A percentile compares a stretch with the other conserved stretches of the same genome.
These are phyloP conservation scores for Ochropleura plecta DNA, from an alignment of 2,888 invertebrate species.

Conservation along the genomic window DNA sequence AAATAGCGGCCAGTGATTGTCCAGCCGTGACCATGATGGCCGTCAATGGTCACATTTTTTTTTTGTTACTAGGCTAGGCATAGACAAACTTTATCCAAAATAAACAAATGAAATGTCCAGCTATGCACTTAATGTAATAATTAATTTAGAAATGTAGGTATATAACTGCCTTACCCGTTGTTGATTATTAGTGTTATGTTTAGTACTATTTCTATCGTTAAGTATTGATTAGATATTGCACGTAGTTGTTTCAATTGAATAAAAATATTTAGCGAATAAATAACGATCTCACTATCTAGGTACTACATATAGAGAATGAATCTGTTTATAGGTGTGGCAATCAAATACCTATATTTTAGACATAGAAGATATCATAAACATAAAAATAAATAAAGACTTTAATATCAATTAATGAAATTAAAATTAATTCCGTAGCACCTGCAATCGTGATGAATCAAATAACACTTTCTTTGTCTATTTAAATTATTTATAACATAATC, in stretches of 20 bases:
- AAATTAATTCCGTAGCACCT: neutral
- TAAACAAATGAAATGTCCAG: neutral
- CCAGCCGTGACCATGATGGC: conserved; percentile 52
- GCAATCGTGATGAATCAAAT: conserved; percentile 19
- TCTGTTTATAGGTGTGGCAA: neutral
- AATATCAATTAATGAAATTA: neutral
- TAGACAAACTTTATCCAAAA: too few species aligned
- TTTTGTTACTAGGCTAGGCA: neutral
- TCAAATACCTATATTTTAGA: neutral
- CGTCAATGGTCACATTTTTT: neutral
- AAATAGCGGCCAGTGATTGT: conserved; percentile 44
- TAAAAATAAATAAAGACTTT: neutral
- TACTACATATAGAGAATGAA: neutral
- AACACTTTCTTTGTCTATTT: conserved; percentile 21
- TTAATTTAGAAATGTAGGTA: neutral
- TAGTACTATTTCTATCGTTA: neutral
- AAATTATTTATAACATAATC: neutral
- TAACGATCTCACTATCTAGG: neutral
- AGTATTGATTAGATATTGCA: neutral
- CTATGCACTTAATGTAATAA: neutral
- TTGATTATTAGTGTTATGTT: neutral
- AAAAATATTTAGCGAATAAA: neutral
- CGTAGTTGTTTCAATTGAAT: neutral
- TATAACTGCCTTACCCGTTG: neutral
- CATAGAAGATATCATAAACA: neutral